phyloP scores from a whole-genome alignment of 53 echinoderm and acorn worm species.

The Henricia sp. region DNA sequence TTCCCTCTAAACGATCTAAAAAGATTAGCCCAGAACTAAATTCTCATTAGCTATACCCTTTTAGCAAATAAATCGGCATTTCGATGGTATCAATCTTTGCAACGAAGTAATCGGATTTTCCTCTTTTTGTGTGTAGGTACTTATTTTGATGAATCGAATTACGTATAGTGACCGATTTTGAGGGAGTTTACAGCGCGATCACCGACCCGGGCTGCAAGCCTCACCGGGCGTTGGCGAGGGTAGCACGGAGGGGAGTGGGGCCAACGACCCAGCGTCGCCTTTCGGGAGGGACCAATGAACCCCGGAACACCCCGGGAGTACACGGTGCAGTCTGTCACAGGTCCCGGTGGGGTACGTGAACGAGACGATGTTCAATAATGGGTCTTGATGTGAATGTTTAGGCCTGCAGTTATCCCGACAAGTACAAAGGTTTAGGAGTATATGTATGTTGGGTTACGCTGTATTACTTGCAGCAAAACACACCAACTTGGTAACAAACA shows the following conservation, averaged over 20 bases:
- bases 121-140: neutral
- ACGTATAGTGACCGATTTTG: neutral
- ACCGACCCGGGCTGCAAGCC: neutral
- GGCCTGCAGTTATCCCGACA: too few relatives aligned
- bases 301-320: neutral
- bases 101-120: neutral
- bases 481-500: too few relatives aligned
- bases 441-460: too few relatives aligned
- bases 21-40: neutral
- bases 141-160: neutral
- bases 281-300: neutral
- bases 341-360: neutral
- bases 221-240: neutral
- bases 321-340: neutral
- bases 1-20: neutral
- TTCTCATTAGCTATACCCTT: neutral
- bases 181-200: neutral
- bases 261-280: constrained; percentile 19
- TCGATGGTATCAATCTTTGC: neutral
- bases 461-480: too few relatives aligned
- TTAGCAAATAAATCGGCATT: too few relatives aligned
- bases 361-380: neutral
- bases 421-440: too few relatives aligned
- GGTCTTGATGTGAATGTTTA: too few relatives aligned
- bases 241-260: constrained; percentile 1